Conservation (phyloP, 2,797 vertebrate species). For the Halcyon chelicuti region DNA sequence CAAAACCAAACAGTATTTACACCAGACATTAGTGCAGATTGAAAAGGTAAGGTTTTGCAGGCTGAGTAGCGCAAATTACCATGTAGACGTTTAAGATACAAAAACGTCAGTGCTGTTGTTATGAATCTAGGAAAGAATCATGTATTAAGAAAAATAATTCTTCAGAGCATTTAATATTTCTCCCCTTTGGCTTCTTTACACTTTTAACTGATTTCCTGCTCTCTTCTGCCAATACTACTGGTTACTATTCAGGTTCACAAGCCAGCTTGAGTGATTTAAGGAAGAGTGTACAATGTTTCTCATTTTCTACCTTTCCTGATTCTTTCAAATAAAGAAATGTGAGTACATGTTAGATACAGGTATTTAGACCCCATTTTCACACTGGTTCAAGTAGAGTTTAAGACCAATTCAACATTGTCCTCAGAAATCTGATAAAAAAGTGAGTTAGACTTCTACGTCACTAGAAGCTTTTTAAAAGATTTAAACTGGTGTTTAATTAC, state of each 20-base stretch:
- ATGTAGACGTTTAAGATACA: background rate
- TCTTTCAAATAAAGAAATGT: background rate
- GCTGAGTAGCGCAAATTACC: background rate
- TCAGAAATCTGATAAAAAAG: background rate
- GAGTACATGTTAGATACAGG: background rate
- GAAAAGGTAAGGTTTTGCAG: background rate
- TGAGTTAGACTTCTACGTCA: background rate
- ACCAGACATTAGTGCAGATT: background rate
- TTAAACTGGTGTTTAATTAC: slow-evolving; percentile 8
- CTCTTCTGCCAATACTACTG: background rate
- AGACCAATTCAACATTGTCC: background rate
- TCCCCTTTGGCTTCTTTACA: background rate
- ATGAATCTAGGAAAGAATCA: background rate
- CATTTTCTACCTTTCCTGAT: background rate
- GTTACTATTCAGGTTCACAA: background rate
- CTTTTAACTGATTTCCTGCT: background rate
- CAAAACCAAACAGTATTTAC: background rate
- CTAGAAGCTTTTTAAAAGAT: background rate
- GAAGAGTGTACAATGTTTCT: background rate
- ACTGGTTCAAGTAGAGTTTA: background rate
- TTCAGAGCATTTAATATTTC: background rate
- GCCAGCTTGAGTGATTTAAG: background rate
- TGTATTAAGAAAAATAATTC: background rate
- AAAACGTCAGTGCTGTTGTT: background rate
- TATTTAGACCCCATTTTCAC: background rate